A percentile compares a stretch with the other conserved stretches of the same genome.
These are phyloP conservation scores for Dexiosoma caninum DNA, from an alignment of 2,888 invertebrate genomes.

Conservation along the genomic window DNA sequence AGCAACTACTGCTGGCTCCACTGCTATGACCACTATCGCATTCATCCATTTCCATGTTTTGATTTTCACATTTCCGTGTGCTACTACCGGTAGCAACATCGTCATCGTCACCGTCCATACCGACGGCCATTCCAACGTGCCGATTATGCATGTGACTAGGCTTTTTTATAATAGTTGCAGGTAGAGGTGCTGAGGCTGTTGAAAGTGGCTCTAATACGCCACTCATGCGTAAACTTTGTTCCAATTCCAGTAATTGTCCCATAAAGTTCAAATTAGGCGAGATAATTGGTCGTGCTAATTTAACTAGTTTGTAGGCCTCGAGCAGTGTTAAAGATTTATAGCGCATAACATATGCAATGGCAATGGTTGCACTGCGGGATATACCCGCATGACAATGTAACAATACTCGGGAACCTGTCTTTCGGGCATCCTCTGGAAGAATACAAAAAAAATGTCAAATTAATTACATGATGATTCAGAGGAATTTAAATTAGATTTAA, in stretches of 20 bases:
- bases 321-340: conserved; percentile 89
- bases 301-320: conserved; percentile 92
- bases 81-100: conserved; percentile 27
- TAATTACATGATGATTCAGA: too few relatives aligned
- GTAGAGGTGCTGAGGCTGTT: conserved; percentile 63
- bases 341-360: conserved; percentile 96
- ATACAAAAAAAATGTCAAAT: too few relatives aligned
- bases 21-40: conserved; percentile 66
- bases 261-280: conserved; percentile 97
- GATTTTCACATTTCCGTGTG: conserved; percentile 65
- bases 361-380: conserved; percentile 94
- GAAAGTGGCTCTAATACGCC: conserved; percentile 73
- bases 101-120: conserved; percentile 16
- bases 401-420: conserved; percentile 81
- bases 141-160: conserved; percentile 59
- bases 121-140: not conserved
- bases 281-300: conserved; percentile 90
- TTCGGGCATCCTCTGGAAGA: conserved; percentile 77
- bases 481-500: too few relatives aligned
- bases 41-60: conserved; percentile 67
- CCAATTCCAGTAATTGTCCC: conserved; percentile 91
- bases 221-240: conserved; percentile 82
- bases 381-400: conserved; percentile 98
- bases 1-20: conserved; percentile 69
- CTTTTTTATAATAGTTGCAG: conserved; percentile 37